phyloP scores from a whole-genome alignment of 2,113 vertebrate genomes.

The Rhineura floridana region DNA sequence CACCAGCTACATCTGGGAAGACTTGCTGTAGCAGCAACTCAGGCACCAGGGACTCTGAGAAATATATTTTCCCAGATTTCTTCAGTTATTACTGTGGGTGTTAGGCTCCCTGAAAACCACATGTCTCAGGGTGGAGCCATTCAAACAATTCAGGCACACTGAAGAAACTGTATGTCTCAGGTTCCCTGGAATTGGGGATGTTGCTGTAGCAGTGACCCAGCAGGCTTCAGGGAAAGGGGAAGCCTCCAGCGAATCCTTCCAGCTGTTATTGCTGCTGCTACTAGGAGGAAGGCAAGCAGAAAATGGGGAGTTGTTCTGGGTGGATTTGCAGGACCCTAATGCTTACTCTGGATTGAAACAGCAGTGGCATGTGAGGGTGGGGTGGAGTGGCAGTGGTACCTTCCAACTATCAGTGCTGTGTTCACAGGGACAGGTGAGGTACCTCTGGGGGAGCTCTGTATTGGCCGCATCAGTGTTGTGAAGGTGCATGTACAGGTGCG shows the following conservation, averaged over 20 bases:
- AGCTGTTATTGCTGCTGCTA: background rate
- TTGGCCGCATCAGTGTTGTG: too few relatives aligned
- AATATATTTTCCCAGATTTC: background rate
- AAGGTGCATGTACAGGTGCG: too few relatives aligned
- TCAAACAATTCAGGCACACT: background rate
- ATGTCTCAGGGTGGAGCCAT: background rate
- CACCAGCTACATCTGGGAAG: background rate
- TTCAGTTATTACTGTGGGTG: background rate
- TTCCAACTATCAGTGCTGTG: too few relatives aligned
- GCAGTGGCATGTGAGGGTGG: too few relatives aligned
- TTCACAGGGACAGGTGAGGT: too few relatives aligned
- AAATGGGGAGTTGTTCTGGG: background rate
- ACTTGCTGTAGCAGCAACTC: background rate
- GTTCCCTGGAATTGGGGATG: background rate
- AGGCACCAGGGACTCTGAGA: background rate
- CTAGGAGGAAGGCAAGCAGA: background rate
- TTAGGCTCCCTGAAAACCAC: background rate
- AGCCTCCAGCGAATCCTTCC: background rate
- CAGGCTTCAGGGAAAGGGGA: background rate
- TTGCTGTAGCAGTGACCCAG: background rate
- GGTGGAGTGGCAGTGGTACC: too few relatives aligned
- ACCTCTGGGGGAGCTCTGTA: too few relatives aligned
- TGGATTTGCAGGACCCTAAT: background rate
- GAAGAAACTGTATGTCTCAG: background rate
- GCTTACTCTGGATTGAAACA: background rate